Evolutionary conservation across 2,888 invertebrate species (phyloP).

Genomic region (Aricia artaxerxes): DNA sequence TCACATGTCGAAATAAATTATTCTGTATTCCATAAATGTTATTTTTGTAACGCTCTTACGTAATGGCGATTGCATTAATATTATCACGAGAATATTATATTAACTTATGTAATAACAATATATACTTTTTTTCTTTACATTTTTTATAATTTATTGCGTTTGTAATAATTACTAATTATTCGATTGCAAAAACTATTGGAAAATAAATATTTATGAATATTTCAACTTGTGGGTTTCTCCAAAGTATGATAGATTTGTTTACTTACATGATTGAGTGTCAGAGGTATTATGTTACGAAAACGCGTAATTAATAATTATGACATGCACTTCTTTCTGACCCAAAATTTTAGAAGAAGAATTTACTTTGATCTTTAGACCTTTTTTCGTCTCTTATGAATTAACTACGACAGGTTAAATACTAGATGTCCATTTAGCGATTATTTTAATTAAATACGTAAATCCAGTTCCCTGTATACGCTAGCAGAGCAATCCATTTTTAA

Average conservation of each 20-base stretch:
- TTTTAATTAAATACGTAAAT: background rate
- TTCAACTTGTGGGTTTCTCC: background rate
- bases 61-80: background rate
- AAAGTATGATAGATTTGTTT: background rate
- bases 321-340: background rate
- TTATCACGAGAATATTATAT: background rate
- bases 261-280: background rate
- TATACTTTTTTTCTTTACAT: background rate
- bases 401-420: too few relatives aligned
- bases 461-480: background rate
- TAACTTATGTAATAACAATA: background rate
- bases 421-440: background rate
- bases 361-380: too few relatives aligned
- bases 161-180: background rate
- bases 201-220: background rate
- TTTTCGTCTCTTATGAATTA: too few relatives aligned
- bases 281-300: background rate
- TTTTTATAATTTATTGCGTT: background rate
- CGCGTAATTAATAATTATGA: background rate
- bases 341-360: background rate
- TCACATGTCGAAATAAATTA: conserved; percentile 28
- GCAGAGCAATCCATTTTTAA: background rate
- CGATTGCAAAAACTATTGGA: background rate
- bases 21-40: conserved; percentile 14
- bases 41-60: conserved; percentile 26